These are phyloP conservation scores for Malurus melanocephalus DNA, from an alignment of 2,113 vertebrate genomes.

Conservation along the genomic window DNA sequence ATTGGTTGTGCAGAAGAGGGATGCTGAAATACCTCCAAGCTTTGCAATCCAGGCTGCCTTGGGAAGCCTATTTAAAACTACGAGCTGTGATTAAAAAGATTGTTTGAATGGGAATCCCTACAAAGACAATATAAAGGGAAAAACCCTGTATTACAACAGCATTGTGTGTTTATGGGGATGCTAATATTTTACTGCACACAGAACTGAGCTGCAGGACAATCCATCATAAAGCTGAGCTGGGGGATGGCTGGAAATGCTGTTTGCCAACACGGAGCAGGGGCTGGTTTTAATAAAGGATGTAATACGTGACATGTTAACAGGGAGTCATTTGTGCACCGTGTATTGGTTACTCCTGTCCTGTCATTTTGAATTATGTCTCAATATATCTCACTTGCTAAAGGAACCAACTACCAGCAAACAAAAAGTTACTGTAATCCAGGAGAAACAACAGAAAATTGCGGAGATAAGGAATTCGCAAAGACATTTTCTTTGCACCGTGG, in stretches of 20 bases:
- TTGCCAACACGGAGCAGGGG: neutral
- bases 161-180: neutral
- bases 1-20: neutral
- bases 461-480: neutral
- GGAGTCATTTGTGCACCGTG: conserved; percentile 45
- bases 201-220: neutral
- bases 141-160: neutral
- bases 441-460: neutral
- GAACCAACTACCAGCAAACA: neutral
- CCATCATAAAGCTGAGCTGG: neutral
- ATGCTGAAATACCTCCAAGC: neutral
- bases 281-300: conserved; percentile 59
- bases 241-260: neutral
- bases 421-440: neutral
- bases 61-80: neutral
- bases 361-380: conserved; percentile 52
- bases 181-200: neutral
- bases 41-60: neutral
- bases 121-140: neutral
- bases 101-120: neutral
- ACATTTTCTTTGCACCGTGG: neutral
- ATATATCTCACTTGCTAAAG: conserved; percentile 10
- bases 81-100: neutral
- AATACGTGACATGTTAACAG: conserved; percentile 64
- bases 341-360: conserved; percentile 50